These are phyloP conservation scores for Tenualosa thibaudeaui DNA, from an alignment of 2,797 vertebrate species.

Conservation along the genomic window DNA sequence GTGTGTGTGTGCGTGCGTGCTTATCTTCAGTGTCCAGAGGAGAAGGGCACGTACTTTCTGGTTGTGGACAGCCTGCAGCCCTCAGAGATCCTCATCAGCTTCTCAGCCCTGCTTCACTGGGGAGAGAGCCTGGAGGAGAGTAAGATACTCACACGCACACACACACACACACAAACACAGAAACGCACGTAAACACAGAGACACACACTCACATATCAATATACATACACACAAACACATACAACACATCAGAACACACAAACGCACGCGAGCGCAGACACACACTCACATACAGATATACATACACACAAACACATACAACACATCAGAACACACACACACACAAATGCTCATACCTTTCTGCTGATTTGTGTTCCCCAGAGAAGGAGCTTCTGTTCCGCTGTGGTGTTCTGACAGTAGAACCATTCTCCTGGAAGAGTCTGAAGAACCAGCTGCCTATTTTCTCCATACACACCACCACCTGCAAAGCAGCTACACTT, in stretches of 20 bases:
- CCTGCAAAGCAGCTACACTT: constrained; percentile 73
- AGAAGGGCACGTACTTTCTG: constrained; percentile 78
- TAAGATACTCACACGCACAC: constrained; percentile 46
- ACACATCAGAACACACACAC: background rate
- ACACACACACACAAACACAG: constrained; percentile 8
- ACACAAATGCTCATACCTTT: background rate
- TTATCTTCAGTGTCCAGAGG: constrained; percentile 70
- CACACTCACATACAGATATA: background rate
- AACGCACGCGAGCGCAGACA: background rate
- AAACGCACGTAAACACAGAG: background rate
- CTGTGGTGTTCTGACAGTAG: constrained; percentile 66
- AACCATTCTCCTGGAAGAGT: constrained; percentile 75
- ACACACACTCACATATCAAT: background rate
- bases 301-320: background rate
- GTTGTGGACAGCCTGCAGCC: constrained; percentile 84
- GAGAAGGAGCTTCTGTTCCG: constrained; percentile 45
- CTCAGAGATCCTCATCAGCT: constrained; percentile 83
- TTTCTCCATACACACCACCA: constrained; percentile 71
- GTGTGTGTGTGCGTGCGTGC: constrained; percentile 26
- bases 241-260: background rate
- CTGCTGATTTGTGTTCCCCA: constrained; percentile 7
- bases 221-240: background rate
- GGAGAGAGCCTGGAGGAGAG: constrained; percentile 62
- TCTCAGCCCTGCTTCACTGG: constrained; percentile 84
- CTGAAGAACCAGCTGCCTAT: constrained; percentile 60